Evolutionary conservation across 1,140 invertebrate genomes (phyloP), one percentile per base, ranked within the genome.

Genomic region (Brachionus rotundiformis): DNA sequence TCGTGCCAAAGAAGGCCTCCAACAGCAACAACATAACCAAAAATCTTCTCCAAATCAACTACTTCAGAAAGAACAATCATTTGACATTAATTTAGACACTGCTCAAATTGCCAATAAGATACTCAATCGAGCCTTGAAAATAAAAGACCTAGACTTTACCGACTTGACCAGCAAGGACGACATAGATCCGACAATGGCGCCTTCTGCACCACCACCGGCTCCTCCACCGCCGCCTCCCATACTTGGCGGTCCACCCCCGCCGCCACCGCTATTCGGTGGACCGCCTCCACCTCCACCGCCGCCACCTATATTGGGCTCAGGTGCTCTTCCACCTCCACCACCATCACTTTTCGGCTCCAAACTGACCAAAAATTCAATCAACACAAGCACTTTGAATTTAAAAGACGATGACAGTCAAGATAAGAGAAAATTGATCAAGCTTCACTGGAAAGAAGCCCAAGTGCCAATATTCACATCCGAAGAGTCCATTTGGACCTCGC

Each of bases 101-200:
- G 75, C 81, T 68, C 82, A 83, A 83, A 82, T 79, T 31, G 23
- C 41, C 25, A n/a, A 71, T 36, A 44, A 19, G 63, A 90, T 25
- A 88, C 89, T 7, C 91, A 91, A 85, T 87, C 91, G 68, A 86
- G 92, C 94, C 0, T 89, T 98, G 59, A 92, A 92, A 84, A 91
- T 99, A 10, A 97, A 96, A 86, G 96, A 98, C 87, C 89, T 98
- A 76, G 96, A 99, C 87, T 99, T 99, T 85, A 95, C 94, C 1
- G 95, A 98, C 88, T 89, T 98, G 33, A 86, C 85, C 31, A 91
- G 91, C 81, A 91, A 92, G 25, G 88, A 88, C 47, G 89, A 90
- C 79, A 84, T 84, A 31, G 87, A 90, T 83, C 84, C 87, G 59
- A 84, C 84, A 16, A 83, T 85, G 23, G 82, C 83, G 11, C 41